Evolutionary conservation across 2,113 vertebrate species (phyloP).

Genomic region (Lamprologus lemairii): DNA sequence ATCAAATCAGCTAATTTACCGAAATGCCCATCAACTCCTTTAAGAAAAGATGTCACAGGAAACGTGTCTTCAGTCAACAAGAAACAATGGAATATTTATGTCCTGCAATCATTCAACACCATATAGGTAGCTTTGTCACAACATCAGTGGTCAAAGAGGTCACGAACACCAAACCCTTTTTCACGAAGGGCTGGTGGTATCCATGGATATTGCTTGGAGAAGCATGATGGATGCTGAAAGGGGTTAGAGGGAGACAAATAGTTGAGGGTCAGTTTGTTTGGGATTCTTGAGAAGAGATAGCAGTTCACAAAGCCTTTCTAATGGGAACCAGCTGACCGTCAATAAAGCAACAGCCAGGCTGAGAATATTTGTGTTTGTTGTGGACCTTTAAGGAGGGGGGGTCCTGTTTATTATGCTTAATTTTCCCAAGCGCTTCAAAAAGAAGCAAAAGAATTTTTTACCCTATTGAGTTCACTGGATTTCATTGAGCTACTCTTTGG

Average conservation of each 20-base stretch:
- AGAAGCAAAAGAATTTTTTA: constrained; percentile 14
- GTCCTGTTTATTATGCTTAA: constrained; percentile 65
- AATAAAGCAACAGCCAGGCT: constrained; percentile 47
- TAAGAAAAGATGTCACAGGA: neutral
- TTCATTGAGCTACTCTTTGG: neutral
- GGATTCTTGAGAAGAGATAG: constrained; percentile 63
- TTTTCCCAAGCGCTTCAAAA: constrained; percentile 35
- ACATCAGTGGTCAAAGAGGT: constrained; percentile 11
- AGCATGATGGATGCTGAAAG: constrained; percentile 1
- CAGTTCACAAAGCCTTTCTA: constrained; percentile 66
- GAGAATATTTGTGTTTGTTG: constrained; percentile 60
- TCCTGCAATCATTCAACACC: neutral
- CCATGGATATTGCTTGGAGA: constrained; percentile 25
- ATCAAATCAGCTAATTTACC: neutral
- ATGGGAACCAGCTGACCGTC: constrained; percentile 65
- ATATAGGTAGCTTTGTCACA: neutral
- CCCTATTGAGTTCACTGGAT: neutral
- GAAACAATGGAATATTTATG: neutral
- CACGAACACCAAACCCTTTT: neutral
- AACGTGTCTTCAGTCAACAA: neutral
- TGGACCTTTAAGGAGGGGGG: constrained; percentile 28
- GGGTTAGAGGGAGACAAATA: constrained; percentile 49
- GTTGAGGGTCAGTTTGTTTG: constrained; percentile 56
- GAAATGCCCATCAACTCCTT: neutral
- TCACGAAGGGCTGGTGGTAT: constrained; percentile 8